Base-by-base conservation (phyloP, 1,140 invertebrate species). In the Ladona fulva region DNA sequence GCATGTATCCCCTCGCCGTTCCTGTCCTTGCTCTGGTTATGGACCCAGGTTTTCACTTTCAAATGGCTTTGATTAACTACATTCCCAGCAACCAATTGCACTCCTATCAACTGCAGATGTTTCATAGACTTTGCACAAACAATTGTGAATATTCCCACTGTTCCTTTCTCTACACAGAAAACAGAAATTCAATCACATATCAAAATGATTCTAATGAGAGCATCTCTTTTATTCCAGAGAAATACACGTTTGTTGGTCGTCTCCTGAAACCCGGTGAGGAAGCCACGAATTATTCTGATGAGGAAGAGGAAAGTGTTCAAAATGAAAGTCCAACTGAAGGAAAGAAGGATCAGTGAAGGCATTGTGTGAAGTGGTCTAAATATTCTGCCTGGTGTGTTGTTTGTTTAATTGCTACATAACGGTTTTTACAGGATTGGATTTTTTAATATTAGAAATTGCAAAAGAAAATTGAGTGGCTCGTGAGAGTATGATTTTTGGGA, bases 181-280 rank as follows among this genome's bases (percentile, higher is more conserved):
- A 10, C 44, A 52, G 44, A 52, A 52, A 52, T 52, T 52, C 44
- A 52, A 52, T 52, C 44, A 19, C 19, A 10, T 52, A 52, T n/a
- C n/a, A n/a, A n/a, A n/a, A n/a, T n/a, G n/a, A n/a, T n/a, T n/a
- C n/a, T n/a, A n/a, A n/a, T n/a, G n/a, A n/a, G n/a, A n/a, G n/a
- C n/a, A n/a, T n/a, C n/a, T n/a, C n/a, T 8, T 8, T 79, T 81
- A 83, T 89, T 91, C 66, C 87, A 97, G 96, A 99, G 88, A 97
- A 95, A 86, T 99, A 99, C 85, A 93, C 96, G 59, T 91, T 94
- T 80, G 94, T 99, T 74, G 97, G 97, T 19, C 92, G 92, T 83
- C 86, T 99, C 25, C 85, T 99, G 82, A 96, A 94, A 83, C 95
- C 95, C 11, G 96, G 96, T 16, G 96, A 99, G 83, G 89, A 93